A percentile compares a stretch with the other conserved stretches of the same genome.
phyloP scores from a whole-genome alignment of 2,888 invertebrate species.

The Diaphora mendica region DNA sequence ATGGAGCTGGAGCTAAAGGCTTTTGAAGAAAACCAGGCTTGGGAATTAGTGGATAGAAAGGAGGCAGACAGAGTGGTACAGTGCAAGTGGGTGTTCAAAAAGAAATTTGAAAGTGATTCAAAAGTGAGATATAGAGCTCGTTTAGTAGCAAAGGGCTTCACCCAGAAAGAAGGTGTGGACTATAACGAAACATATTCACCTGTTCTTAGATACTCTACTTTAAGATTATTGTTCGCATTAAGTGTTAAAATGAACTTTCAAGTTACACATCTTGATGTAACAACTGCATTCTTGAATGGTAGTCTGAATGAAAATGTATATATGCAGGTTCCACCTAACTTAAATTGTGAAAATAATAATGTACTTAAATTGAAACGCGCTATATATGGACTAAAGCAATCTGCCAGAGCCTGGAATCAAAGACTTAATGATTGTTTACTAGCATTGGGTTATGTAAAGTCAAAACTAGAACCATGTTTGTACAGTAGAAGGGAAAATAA shows the following conservation, averaged over 20 bases:
- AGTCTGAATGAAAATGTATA: too few relatives aligned
- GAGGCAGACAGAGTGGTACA: conserved; percentile 13
- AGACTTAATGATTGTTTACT: too few relatives aligned
- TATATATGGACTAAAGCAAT: too few relatives aligned
- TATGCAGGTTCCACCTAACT: too few relatives aligned
- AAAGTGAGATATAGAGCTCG: conserved; percentile 15
- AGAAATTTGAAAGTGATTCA: conserved; percentile 16
- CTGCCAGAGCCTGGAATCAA: too few relatives aligned
- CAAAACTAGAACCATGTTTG: conserved; percentile 1
- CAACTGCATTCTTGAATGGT: too few relatives aligned
- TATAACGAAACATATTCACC: background rate
- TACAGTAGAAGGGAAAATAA: background rate
- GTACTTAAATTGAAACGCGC: too few relatives aligned
- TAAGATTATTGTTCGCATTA: too few relatives aligned
- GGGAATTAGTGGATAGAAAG: conserved; percentile 33
- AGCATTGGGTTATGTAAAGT: background rate
- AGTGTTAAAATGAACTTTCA: too few relatives aligned
- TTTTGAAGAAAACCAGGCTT: conserved; percentile 39
- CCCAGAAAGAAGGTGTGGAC: background rate
- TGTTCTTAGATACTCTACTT: too few relatives aligned
- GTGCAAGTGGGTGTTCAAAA: conserved; percentile 20
- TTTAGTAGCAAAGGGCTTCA: conserved; percentile 8
- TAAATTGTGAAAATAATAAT: too few relatives aligned
- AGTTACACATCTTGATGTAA: too few relatives aligned
- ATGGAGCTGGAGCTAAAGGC: conserved; percentile 38